phyloP scores from a whole-genome alignment of 2,888 invertebrate genomes.

The Sabellastarte sp. region DNA sequence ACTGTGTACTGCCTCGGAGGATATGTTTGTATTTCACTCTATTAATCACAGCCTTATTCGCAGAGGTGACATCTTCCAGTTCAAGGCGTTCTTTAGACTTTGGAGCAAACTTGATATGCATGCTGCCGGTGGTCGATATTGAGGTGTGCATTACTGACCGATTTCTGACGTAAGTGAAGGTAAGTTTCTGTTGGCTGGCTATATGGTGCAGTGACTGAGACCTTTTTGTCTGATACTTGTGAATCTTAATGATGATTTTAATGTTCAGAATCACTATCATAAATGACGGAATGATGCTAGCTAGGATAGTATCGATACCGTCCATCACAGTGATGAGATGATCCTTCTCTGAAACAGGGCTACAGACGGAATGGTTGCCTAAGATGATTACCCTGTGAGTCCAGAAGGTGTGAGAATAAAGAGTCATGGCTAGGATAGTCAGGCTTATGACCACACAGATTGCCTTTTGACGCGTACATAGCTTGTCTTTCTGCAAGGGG shows the following conservation, averaged over 20 bases:
- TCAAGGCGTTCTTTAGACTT: not conserved
- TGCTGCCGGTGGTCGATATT: not conserved
- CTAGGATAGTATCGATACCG: not conserved
- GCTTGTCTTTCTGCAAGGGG: not conserved
- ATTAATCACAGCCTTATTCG: not conserved
- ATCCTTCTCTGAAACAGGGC: not conserved
- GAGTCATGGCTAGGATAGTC: not conserved
- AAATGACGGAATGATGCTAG: not conserved
- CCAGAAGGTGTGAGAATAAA: not conserved
- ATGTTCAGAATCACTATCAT: not conserved
- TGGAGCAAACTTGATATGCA: not conserved
- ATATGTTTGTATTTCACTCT: not conserved
- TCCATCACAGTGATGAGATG: not conserved
- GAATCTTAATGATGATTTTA: not conserved
- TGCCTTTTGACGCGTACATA: not conserved
- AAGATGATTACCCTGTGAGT: not conserved
- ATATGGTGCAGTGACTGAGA: not conserved
- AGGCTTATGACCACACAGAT: not conserved
- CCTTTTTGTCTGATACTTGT: not conserved
- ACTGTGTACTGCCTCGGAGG: not conserved
- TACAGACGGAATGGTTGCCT: not conserved
- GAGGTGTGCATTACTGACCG: not conserved
- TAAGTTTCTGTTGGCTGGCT: too few relatives aligned
- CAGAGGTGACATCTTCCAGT: not conserved
- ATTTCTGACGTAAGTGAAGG: not conserved